A percentile compares a stretch with the other conserved stretches of the same genome.
Evolutionary conservation across 53 echinoderm and acorn worm species (phyloP).

Genomic region (Mesocentrotus franciscanus): DNA sequence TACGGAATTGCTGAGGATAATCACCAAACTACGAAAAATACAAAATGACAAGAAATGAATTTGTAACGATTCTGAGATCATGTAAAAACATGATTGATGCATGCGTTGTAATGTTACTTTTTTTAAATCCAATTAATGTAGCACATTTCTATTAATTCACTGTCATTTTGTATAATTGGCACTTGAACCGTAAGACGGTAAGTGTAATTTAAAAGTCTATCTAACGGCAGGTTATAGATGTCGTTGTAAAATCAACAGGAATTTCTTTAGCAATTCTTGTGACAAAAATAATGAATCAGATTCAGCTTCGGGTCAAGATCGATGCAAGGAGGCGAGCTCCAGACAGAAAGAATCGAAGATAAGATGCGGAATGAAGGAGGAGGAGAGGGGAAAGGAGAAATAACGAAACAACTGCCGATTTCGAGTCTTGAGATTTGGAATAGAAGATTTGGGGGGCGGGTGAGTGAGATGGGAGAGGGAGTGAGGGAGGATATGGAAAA

Average conservation of each 20-base stretch:
- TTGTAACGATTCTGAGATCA: background rate
- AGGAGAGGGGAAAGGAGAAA: background rate
- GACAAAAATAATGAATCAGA: background rate
- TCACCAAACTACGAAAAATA: too few species aligned
- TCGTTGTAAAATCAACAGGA: background rate
- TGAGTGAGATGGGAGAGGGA: background rate
- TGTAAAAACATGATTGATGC: background rate
- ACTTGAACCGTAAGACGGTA: background rate
- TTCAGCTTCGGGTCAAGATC: background rate
- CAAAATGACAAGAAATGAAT: background rate
- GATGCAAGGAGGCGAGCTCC: background rate
- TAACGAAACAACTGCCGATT: background rate
- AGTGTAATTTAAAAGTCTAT: background rate
- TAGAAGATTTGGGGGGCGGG: background rate
- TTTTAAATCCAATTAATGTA: background rate
- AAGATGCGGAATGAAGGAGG: background rate
- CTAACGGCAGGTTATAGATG: background rate
- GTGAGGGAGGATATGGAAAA: background rate
- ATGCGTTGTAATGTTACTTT: background rate
- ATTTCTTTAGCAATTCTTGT: background rate
- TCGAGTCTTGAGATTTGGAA: background rate
- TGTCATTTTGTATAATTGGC: background rate
- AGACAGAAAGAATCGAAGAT: background rate
- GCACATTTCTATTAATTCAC: background rate
- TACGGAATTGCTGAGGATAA: too few species aligned